Conservation (phyloP, 2,113 vertebrate species). For the Xenus cinereus region DNA sequence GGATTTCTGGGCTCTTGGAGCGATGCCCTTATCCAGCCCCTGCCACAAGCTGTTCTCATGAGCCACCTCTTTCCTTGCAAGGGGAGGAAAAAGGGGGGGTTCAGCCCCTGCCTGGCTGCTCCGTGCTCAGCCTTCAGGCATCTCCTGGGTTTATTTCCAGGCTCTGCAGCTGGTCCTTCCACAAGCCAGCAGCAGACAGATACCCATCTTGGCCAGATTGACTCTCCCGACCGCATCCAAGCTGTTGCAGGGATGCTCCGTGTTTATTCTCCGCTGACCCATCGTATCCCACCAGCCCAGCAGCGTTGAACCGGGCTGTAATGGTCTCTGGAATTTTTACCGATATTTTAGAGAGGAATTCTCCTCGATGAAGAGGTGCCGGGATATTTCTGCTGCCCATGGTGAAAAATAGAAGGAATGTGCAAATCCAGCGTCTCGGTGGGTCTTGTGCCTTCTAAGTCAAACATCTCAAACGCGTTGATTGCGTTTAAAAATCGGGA, state of each 20-base stretch:
- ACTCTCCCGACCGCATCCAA: neutral
- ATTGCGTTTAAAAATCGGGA: neutral
- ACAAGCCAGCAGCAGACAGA: neutral
- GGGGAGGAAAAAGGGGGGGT: rapidly evolving
- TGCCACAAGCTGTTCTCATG: neutral
- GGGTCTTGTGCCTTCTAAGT: neutral
- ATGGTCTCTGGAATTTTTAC: neutral
- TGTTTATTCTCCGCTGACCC: neutral
- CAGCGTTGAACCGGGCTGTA: no score
- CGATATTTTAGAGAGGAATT: neutral
- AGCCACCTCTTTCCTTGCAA: neutral
- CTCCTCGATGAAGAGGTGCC: rapidly evolving
- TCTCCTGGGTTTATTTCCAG: neutral
- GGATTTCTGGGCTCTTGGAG: neutral
- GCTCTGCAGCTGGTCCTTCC: neutral
- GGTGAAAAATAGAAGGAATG: neutral
- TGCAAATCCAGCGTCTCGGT: rapidly evolving
- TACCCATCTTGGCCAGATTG: neutral
- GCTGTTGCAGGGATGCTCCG: neutral
- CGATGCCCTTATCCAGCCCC: neutral
- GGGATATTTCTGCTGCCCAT: neutral
- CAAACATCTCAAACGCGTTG: neutral
- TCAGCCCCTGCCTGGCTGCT: neutral
- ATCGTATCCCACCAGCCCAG: no score
- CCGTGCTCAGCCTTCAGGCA: neutral